Evolutionary conservation across 2,888 invertebrate genomes (phyloP).

Genomic region (Pterostichus madidus): DNA sequence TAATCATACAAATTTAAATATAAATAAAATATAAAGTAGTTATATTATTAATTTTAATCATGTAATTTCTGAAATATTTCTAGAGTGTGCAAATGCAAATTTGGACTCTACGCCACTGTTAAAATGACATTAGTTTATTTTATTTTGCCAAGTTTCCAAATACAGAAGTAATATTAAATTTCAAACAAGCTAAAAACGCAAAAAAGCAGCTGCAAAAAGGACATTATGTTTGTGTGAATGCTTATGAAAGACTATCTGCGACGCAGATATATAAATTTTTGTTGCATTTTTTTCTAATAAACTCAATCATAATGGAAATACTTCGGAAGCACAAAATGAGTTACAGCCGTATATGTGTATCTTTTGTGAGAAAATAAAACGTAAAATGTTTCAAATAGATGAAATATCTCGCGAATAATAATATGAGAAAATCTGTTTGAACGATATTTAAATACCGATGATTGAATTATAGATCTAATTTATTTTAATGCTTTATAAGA

Average conservation of each 20-base stretch:
- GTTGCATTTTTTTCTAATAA: conserved; percentile 11
- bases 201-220: not conserved
- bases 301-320: conserved; percentile 14
- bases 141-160: not conserved
- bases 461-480: too few relatives aligned
- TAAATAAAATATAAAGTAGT: too few relatives aligned
- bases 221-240: conserved; percentile 6
- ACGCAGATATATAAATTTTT: not conserved
- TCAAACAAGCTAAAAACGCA: not conserved
- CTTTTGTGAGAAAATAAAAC: not conserved
- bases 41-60: too few relatives aligned
- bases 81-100: too few relatives aligned
- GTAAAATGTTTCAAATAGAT: not conserved
- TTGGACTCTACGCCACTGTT: not conserved
- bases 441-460: too few relatives aligned
- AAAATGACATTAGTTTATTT: too few relatives aligned
- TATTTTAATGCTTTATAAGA: too few relatives aligned
- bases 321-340: not conserved
- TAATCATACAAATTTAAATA: too few relatives aligned
- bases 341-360: not conserved
- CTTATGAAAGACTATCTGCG: conserved; percentile 1
- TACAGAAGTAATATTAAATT: conserved; percentile 7
- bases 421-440: too few relatives aligned
- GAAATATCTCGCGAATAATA: not conserved
- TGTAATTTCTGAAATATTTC: too few relatives aligned